These are phyloP conservation scores for Melanostigma gelatinosum DNA, from an alignment of 2,113 vertebrate species.

Conservation along the genomic window DNA sequence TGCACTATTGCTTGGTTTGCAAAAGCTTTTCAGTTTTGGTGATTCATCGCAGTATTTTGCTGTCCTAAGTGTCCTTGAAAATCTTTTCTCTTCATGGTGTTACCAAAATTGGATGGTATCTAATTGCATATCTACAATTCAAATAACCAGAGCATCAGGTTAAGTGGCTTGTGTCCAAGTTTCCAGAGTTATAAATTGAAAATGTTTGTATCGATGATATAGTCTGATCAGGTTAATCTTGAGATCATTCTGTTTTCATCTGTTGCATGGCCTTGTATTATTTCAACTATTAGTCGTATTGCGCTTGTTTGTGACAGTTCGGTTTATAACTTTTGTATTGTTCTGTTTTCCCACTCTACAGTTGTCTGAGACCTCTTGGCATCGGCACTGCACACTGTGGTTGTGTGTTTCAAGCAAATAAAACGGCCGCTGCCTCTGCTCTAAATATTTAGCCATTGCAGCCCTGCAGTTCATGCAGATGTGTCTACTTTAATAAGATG, in stretches of 20 bases:
- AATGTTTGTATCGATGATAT: constrained; percentile 24
- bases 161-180: constrained; percentile 45
- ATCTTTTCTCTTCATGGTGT: constrained; percentile 4
- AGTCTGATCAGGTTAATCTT: constrained; percentile 29
- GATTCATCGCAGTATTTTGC: constrained; percentile 39
- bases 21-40: constrained; percentile 41
- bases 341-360: constrained; percentile 45
- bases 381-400: constrained; percentile 47
- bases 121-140: constrained; percentile 31
- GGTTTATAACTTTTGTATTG: constrained; percentile 49
- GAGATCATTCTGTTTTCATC: constrained; percentile 24
- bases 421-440: constrained; percentile 63
- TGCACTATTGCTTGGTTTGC: constrained; percentile 45
- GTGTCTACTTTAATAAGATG: constrained; percentile 64
- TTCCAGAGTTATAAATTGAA: constrained; percentile 22
- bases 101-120: constrained; percentile 12
- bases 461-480: constrained; percentile 52
- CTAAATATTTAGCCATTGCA: constrained; percentile 71
- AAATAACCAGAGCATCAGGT: constrained; percentile 26
- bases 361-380: constrained; percentile 58
- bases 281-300: constrained; percentile 25
- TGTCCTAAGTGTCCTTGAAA: constrained; percentile 40
- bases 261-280: constrained; percentile 16
- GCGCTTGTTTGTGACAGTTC: constrained; percentile 29
- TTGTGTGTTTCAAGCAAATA: constrained; percentile 58